A percentile compares a stretch with the other conserved stretches of the same genome.
These are phyloP conservation scores for Spinus olivaceus DNA, from an alignment of 2,797 vertebrate genomes.

Conservation along the genomic window DNA sequence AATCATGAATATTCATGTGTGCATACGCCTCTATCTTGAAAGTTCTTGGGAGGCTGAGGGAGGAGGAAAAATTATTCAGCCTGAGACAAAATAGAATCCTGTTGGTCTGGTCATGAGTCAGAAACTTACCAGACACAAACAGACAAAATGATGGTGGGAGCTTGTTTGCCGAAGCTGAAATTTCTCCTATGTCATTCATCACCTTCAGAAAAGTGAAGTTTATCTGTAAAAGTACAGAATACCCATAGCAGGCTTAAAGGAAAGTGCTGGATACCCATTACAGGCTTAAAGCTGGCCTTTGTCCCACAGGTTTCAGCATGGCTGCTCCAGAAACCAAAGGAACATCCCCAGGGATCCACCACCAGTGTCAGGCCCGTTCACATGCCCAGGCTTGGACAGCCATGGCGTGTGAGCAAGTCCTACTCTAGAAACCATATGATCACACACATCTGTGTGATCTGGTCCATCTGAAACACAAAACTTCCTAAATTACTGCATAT, in stretches of 20 bases:
- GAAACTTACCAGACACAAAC: background rate
- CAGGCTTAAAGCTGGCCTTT: background rate
- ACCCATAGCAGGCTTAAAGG: background rate
- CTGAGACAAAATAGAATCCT: background rate
- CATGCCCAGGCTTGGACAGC: background rate
- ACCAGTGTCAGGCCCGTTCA: background rate
- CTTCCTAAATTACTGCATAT: background rate
- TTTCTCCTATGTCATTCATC: background rate
- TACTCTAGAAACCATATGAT: background rate
- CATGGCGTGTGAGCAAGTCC: rapidly evolving
- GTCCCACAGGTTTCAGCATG: background rate
- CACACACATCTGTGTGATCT: background rate
- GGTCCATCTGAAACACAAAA: background rate
- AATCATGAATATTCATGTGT: constrained; percentile 36
- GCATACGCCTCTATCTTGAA: background rate
- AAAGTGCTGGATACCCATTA: background rate
- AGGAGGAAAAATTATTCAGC: background rate
- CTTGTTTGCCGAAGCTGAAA: background rate
- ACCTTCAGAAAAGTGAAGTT: background rate
- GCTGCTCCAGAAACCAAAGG: background rate
- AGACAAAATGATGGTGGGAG: background rate
- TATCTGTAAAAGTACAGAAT: background rate
- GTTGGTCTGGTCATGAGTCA: background rate
- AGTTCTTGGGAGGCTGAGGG: background rate
- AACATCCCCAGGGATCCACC: background rate